Evolutionary conservation across 1,140 invertebrate species (phyloP), one percentile per base, ranked within the genome.

Genomic region (Eubasilissa regina): DNA sequence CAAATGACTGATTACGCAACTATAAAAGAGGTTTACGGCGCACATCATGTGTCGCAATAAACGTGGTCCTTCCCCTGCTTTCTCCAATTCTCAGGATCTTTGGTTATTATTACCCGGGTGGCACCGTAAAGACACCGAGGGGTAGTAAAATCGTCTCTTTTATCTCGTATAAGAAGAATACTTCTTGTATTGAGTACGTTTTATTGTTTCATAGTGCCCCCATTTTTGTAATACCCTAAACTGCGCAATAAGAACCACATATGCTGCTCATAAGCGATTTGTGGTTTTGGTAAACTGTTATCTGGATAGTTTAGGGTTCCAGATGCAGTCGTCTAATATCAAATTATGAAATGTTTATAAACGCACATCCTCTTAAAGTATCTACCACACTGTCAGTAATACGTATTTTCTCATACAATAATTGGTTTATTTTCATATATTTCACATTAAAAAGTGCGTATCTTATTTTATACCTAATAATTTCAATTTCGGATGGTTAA

Each of bases 201-300:
- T 12, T 78, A 78, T 78, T 78, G 76, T 78, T 70, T 64, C 53
- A 48, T 77, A 13, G 60, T 13, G 21, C 75, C 48, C 60, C 48
- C 48, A 45, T 76, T 64, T 51, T 58, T 19, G 55, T n/a, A 13
- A 11, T 21, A 58, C 58, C 6, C 35, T 58, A 47, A 73, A 56
- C 8, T 25, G 21, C 64, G 77, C 74, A 81, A 81, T 81, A 79
- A 77, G 75, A 76, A 62, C 48, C 80, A 48, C 80, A 79, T 62
- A 77, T 81, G 80, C 44, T 72, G 64, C 72, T 81, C 51, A 75
- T 75, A 35, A 76, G 44, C 77, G 72, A 78, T 81, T 81, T 81
- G 80, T 81, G 80, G 80, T 66, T 76, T 78, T 68, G 51, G 60
- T 72, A 73, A 79, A 81, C 68, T 70, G 76, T 21, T 79, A 53